A percentile compares a stretch with the other conserved stretches of the same genome.
phyloP scores from a whole-genome alignment of 1,140 invertebrate species.

The Achatina immaculata region DNA sequence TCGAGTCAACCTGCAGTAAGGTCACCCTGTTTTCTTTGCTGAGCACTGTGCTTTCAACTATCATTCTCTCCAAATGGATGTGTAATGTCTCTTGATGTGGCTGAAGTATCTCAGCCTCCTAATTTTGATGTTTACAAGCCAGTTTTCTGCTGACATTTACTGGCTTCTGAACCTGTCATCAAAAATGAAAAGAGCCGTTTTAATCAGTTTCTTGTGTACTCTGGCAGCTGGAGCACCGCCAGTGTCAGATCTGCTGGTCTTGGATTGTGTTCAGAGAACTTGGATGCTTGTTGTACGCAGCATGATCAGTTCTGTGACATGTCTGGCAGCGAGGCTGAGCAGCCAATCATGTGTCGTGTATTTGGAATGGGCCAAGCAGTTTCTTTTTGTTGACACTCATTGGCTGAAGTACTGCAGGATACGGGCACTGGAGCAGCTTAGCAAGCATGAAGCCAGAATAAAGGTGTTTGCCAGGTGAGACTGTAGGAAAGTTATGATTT shows the following conservation, averaged over 20 bases:
- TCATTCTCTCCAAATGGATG: too few relatives aligned
- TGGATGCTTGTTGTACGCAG: not conserved
- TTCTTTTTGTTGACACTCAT: not conserved
- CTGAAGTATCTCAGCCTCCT: too few relatives aligned
- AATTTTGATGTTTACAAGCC: too few relatives aligned
- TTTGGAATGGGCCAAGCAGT: conserved; percentile 15
- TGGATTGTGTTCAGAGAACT: not conserved
- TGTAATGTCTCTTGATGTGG: too few relatives aligned
- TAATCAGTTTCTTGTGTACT: not conserved
- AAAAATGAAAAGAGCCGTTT: too few relatives aligned
- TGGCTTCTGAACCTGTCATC: too few relatives aligned
- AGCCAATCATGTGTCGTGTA: not conserved
- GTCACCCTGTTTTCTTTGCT: too few relatives aligned
- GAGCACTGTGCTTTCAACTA: too few relatives aligned
- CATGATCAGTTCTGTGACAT: conserved; percentile 14
- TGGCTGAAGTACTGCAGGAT: not conserved
- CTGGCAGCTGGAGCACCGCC: not conserved
- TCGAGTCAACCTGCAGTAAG: too few relatives aligned
- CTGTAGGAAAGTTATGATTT: too few relatives aligned
- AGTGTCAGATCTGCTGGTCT: not conserved
- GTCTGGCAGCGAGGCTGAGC: not conserved
- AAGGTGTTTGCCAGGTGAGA: conserved; percentile 17
- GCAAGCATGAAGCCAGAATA: not conserved
- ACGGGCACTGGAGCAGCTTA: not conserved
- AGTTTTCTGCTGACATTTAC: too few relatives aligned